Evolutionary conservation across 2,113 vertebrate species (phyloP), one percentile per base, ranked within the genome.

Genomic region (Dasyprocta punctata): DNA sequence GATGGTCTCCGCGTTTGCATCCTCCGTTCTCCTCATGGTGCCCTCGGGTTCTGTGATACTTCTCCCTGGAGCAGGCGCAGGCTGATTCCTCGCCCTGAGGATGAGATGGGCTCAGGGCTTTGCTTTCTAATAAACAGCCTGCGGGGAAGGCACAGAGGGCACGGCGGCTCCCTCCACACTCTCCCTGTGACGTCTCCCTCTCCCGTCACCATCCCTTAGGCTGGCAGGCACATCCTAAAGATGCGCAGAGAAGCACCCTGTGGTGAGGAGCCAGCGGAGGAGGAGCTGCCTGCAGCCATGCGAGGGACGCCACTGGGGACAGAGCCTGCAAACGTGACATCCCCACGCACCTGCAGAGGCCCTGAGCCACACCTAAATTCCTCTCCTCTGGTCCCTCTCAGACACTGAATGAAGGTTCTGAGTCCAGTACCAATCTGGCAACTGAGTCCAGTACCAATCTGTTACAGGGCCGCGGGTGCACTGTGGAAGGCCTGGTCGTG

Each of bases 1-100:
- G n/a, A 0, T 13, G 67, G 30, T 44, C 49, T 17, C 26, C 28
- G 0, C 10, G 16, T 12, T 1, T 4, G 4, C 4, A 3, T 0
- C 5, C 10, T 84, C 36, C 14, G 1, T 38, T 61, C 83, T 63
- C 22, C 1, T 30, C 33, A 9, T 2, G 56, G 33, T 0, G 52
- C 0, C 60, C 2, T 0, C 52, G 38, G 3, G 9, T 16, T 61
- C 52, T 11, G 8, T 11, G 60, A 47, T 16, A 26, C 58, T 44
- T 28, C 30, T 65, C 12, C 30, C 2, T 9, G 26, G 38, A 24
- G 14, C 41, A 78, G 38, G 13, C 16, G 5, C 58, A 20, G 67
- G 56, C 20, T n/a, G 28, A 41, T 38, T 41, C 54, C 26, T 65
- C 4, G 0, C 33, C 26, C 36, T 5, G 1, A 52, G 38, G 3